A percentile compares a stretch with the other conserved stretches of the same genome.
phyloP scores from a whole-genome alignment of 2,113 vertebrate genomes.

The Conger conger region DNA sequence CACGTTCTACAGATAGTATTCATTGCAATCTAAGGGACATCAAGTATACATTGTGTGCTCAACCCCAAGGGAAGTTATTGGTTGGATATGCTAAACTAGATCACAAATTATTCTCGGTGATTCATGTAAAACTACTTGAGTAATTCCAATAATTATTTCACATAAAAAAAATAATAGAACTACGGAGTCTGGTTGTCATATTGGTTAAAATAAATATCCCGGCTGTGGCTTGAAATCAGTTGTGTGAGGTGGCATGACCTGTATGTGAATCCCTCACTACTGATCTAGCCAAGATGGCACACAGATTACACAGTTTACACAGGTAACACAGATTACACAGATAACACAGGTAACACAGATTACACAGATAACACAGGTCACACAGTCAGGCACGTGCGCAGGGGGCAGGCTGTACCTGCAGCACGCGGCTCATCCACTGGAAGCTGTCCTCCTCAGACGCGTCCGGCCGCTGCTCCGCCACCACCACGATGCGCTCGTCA shows the following conservation, averaged over 20 bases:
- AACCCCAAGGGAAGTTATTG: background rate
- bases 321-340: too few relatives aligned
- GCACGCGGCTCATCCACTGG: constrained; percentile 96
- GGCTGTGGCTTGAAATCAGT: too few relatives aligned
- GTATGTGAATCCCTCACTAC: too few relatives aligned
- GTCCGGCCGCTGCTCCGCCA: constrained; percentile 93
- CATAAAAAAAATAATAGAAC: too few relatives aligned
- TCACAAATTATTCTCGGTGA: too few relatives aligned
- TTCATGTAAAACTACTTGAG: too few relatives aligned
- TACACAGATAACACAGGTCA: background rate
- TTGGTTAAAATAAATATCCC: too few relatives aligned
- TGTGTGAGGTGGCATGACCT: too few relatives aligned
- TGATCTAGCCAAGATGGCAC: background rate
- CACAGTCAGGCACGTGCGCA: background rate
- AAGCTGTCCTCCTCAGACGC: constrained; percentile 97
- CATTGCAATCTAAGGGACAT: background rate
- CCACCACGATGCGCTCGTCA: constrained; percentile 91
- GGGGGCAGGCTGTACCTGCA: constrained; percentile 75
- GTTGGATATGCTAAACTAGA: too few relatives aligned
- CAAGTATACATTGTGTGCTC: background rate
- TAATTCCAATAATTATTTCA: too few relatives aligned
- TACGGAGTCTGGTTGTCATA: too few relatives aligned
- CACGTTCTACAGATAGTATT: background rate
- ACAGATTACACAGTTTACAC: background rate
- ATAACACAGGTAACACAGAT: background rate